Evolutionary conservation across 1,140 invertebrate species (phyloP).

Genomic region (Drosophila ercepeae): DNA sequence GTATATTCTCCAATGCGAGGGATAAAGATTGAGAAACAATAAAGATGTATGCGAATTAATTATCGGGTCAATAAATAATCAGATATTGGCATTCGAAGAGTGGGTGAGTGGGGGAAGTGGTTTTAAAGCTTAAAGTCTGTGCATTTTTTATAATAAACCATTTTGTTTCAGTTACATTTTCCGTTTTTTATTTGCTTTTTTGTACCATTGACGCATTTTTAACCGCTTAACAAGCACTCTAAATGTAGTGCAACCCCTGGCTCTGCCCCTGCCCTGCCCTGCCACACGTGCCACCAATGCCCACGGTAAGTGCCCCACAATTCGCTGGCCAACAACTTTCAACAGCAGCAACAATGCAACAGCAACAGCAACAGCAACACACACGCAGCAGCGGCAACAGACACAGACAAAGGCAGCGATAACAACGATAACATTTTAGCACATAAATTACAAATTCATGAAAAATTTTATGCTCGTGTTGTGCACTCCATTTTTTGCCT

Average conservation of each 20-base stretch:
- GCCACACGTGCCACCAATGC: constrained; percentile 29
- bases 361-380: constrained; percentile 22
- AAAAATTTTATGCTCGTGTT: constrained; percentile 79
- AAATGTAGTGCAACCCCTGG: constrained; percentile 12
- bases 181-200: constrained; percentile 8
- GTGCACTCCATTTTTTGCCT: constrained; percentile 53
- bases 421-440: constrained; percentile 81
- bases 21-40: constrained; percentile 23
- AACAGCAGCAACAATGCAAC: constrained; percentile 20
- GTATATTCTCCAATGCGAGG: constrained; percentile 3
- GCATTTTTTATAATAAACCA: constrained; percentile 3
- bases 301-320: constrained; percentile 47
- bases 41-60: constrained; percentile 24
- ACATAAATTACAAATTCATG: constrained; percentile 81
- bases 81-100: constrained; percentile 9
- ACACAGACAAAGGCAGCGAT: constrained; percentile 69
- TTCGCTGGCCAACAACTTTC: constrained; percentile 46
- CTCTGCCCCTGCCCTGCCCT: background rate
- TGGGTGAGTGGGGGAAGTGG: background rate
- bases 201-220: constrained; percentile 12
- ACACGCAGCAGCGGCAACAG: constrained; percentile 2
- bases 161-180: constrained; percentile 3
- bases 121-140: background rate
- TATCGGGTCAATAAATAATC: constrained; percentile 20
- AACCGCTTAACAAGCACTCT: constrained; percentile 27